A percentile compares a stretch with the other conserved stretches of the same genome.
These are phyloP conservation scores for Tetanocera ferruginea DNA, from an alignment of 2,888 invertebrate species.

Conservation along the genomic window DNA sequence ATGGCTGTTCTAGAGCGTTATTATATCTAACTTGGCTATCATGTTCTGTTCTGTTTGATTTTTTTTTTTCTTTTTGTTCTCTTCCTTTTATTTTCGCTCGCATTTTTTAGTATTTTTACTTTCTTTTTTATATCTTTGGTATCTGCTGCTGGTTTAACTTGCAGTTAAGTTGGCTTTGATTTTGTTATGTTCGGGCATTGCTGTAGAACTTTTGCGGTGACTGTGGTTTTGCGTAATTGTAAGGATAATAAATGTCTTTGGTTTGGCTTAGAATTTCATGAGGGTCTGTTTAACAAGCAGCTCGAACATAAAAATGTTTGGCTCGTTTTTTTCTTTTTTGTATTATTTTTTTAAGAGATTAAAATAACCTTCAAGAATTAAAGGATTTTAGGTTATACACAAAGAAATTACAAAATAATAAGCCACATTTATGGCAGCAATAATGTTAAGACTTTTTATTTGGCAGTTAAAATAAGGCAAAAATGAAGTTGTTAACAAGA, in stretches of 20 bases:
- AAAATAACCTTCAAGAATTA: too few relatives aligned
- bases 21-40: slow-evolving; percentile 6
- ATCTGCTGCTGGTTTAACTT: not conserved
- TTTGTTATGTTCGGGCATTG: too few relatives aligned
- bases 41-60: not conserved
- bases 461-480: too few relatives aligned
- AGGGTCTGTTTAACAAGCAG: not conserved
- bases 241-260: not conserved
- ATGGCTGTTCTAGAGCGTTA: not conserved
- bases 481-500: too few relatives aligned
- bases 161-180: not conserved
- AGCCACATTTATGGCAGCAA: too few relatives aligned
- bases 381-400: too few relatives aligned
- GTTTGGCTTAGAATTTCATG: not conserved
- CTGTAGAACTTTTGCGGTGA: not conserved
- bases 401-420: too few relatives aligned
- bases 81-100: too few relatives aligned
- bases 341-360: too few relatives aligned
- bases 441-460: too few relatives aligned
- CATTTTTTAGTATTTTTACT: not conserved
- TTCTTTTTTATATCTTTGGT: not conserved
- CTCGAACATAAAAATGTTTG: too few relatives aligned
- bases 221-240: not conserved
- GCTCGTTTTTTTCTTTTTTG: too few relatives aligned
- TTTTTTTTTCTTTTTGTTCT: not conserved